A percentile compares a stretch with the other conserved stretches of the same genome.
These are phyloP conservation scores for Hemicordylus capensis DNA, from an alignment of 2,113 vertebrate species.

Conservation along the genomic window DNA sequence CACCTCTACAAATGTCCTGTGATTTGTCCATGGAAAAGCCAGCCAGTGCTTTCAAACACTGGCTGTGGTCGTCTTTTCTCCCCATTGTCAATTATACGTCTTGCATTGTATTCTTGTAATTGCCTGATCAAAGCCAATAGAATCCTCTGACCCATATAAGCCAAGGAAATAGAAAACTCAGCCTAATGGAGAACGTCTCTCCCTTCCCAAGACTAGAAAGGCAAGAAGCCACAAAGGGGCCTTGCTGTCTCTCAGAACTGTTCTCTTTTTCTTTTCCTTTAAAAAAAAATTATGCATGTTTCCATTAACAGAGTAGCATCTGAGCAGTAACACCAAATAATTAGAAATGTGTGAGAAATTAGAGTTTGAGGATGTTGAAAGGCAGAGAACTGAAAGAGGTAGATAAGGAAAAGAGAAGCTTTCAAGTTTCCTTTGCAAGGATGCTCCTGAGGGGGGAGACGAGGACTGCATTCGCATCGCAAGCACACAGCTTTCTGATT, in stretches of 20 bases:
- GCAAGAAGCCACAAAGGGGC: background rate
- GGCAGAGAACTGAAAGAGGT: slow-evolving; percentile 19
- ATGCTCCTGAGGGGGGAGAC: background rate
- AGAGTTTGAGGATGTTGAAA: slow-evolving; percentile 25
- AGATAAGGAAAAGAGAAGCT: slow-evolving; percentile 25
- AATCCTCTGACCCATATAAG: slow-evolving; percentile 16
- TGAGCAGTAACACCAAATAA: slow-evolving; percentile 24
- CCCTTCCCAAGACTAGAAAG: slow-evolving; percentile 1
- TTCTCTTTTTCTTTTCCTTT: background rate
- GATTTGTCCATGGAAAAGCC: background rate
- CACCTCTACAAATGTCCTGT: background rate
- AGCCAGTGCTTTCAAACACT: background rate
- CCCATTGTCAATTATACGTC: slow-evolving; percentile 1
- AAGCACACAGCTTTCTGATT: background rate
- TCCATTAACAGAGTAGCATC: slow-evolving; percentile 5
- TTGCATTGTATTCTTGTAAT: slow-evolving; percentile 19
- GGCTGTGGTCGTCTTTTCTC: background rate
- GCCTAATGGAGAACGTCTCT: background rate
- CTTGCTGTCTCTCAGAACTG: background rate
- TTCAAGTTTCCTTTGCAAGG: slow-evolving; percentile 7
- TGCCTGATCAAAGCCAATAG: slow-evolving; percentile 15
- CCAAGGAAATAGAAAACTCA: slow-evolving; percentile 20
- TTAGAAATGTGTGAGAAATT: slow-evolving; percentile 30
- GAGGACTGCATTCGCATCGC: slow-evolving; percentile 32
- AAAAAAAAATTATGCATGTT: background rate